Evolutionary conservation across 2,888 invertebrate genomes (phyloP).

Genomic region (Rotaria magnacalcarata): DNA sequence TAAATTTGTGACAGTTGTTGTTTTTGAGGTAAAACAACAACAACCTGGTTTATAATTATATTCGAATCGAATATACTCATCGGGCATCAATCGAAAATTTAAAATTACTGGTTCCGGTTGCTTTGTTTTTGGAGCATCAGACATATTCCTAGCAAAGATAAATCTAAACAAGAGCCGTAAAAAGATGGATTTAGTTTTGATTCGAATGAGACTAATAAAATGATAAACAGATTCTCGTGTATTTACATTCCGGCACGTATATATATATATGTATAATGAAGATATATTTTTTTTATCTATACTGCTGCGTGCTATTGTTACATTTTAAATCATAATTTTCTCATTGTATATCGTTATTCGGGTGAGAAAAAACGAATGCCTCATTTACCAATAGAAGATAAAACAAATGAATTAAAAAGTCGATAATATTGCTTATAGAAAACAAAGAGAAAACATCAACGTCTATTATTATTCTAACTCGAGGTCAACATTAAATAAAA

Average conservation of each 20-base stretch:
- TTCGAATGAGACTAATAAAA: neutral
- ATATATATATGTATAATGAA: neutral
- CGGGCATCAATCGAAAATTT: neutral
- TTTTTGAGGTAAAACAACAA: neutral
- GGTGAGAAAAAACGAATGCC: no score
- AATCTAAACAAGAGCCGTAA: neutral
- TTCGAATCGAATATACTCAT: neutral
- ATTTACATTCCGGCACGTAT: neutral
- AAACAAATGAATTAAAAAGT: neutral
- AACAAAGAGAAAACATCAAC: no score
- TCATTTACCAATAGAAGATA: no score
- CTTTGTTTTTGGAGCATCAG: neutral
- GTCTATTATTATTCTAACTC: neutral
- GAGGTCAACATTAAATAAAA: no score
- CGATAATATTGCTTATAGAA: neutral
- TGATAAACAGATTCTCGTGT: neutral
- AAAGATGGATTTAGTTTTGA: neutral
- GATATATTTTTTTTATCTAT: neutral
- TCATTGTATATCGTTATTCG: no score
- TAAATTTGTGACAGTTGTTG: neutral
- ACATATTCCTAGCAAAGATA: neutral
- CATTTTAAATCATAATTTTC: neutral
- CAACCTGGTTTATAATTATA: neutral
- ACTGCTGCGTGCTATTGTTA: neutral
- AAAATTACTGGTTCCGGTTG: neutral